These are phyloP conservation scores for Neocloeon triangulifer DNA, from an alignment of 1,140 invertebrate genomes.

Conservation along the genomic window DNA sequence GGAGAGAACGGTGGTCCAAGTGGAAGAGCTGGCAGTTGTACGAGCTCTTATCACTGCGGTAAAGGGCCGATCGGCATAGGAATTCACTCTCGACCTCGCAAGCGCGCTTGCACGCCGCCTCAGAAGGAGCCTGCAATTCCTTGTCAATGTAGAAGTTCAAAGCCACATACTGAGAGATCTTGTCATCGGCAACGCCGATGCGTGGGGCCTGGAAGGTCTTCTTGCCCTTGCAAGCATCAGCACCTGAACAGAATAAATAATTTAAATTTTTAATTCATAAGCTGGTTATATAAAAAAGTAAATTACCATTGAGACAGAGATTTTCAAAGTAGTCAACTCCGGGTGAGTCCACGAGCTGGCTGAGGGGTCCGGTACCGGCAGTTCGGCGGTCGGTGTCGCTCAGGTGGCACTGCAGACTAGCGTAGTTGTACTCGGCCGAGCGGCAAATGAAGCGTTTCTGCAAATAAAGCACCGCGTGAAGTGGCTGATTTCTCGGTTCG, in stretches of 20 bases:
- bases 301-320: slow-evolving; percentile 64
- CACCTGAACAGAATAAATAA: slow-evolving; percentile 20
- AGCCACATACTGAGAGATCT: slow-evolving; percentile 73
- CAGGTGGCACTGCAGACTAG: slow-evolving; percentile 70
- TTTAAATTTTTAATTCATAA: not conserved
- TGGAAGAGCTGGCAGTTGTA: slow-evolving; percentile 86
- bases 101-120: slow-evolving; percentile 61
- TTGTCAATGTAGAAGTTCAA: slow-evolving; percentile 86
- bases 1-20: slow-evolving; percentile 73
- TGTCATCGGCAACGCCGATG: slow-evolving; percentile 70
- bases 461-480: slow-evolving; percentile 13
- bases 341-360: slow-evolving; percentile 67
- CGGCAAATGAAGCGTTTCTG: slow-evolving; percentile 72
- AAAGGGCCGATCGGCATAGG: slow-evolving; percentile 74
- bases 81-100: slow-evolving; percentile 87
- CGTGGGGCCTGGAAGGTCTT: slow-evolving; percentile 53
- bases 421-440: slow-evolving; percentile 83
- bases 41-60: slow-evolving; percentile 36
- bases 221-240: slow-evolving; percentile 59
- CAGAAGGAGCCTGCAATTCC: slow-evolving; percentile 23
- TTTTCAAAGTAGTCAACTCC: slow-evolving; percentile 92
- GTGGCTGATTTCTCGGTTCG: too few relatives aligned
- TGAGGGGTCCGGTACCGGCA: slow-evolving; percentile 43
- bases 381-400: slow-evolving; percentile 72
- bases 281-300: too few relatives aligned